phyloP scores from a whole-genome alignment of 2,113 vertebrate genomes.

The crab-eating macaque (Macaca fascicularis) region DNA sequence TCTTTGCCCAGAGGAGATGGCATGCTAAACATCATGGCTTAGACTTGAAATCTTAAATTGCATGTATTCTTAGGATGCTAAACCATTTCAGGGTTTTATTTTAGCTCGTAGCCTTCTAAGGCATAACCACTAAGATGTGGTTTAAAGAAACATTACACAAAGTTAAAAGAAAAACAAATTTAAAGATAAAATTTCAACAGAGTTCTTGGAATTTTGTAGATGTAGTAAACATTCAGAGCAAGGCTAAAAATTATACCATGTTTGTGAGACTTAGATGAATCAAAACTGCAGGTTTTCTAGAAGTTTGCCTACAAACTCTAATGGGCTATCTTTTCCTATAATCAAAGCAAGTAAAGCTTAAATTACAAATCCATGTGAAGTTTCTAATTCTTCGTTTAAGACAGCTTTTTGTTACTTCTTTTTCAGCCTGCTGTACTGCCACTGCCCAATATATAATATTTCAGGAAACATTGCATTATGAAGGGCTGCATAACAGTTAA shows the following conservation, averaged over 20 bases:
- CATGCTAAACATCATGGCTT: background rate
- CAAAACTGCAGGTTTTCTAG: slow-evolving; percentile 8
- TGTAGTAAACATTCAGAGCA: background rate
- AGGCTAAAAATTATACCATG: background rate
- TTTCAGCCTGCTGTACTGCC: background rate
- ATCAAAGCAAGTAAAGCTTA: background rate
- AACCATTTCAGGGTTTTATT: background rate
- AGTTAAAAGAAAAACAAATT: background rate
- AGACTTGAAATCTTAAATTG: slow-evolving; percentile 12
- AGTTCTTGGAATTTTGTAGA: background rate
- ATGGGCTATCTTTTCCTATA: background rate
- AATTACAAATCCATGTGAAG: background rate
- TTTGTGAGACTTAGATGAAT: background rate
- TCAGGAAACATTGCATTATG: slow-evolving; percentile 62
- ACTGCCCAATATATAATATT: background rate
- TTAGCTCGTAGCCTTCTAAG: background rate
- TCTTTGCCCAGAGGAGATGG: background rate
- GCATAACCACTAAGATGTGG: background rate
- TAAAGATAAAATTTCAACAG: slow-evolving; percentile 1
- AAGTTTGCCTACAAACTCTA: slow-evolving; percentile 22
- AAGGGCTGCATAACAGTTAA: slow-evolving; percentile 62
- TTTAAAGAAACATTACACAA: slow-evolving; percentile 22
- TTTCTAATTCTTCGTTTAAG: background rate
- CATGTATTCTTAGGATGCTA: background rate
- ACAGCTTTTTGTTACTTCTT: background rate